These are phyloP conservation scores for Drosophila burlai DNA, from an alignment of 1,140 invertebrate genomes.

Conservation along the genomic window DNA sequence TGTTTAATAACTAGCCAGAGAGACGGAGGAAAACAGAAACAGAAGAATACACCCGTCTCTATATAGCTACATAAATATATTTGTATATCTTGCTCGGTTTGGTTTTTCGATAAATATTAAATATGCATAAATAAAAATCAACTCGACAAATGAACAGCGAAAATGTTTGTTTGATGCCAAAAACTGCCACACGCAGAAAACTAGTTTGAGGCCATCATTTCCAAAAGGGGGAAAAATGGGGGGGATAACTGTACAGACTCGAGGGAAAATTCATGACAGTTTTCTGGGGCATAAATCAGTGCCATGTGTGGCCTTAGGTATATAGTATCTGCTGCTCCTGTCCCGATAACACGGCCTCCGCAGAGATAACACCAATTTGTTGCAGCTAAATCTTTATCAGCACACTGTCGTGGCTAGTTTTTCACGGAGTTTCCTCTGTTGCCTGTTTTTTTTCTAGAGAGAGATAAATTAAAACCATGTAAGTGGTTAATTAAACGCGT, in stretches of 20 bases:
- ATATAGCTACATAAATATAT: constrained; percentile 10
- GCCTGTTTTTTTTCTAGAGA: background rate
- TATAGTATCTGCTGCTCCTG: constrained; percentile 34
- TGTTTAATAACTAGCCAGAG: constrained; percentile 71
- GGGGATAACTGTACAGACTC: constrained; percentile 3
- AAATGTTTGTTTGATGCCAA: constrained; percentile 58
- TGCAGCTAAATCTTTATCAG: constrained; percentile 53
- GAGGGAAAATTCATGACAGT: constrained; percentile 46
- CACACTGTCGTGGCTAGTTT: constrained; percentile 24
- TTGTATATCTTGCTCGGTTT: constrained; percentile 26
- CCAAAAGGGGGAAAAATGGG: background rate
- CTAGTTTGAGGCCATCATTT: constrained; percentile 16
- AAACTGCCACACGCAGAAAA: constrained; percentile 40
- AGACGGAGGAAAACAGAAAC: constrained; percentile 3
- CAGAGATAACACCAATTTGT: constrained; percentile 57
- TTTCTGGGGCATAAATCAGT: constrained; percentile 73
- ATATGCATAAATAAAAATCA: constrained; percentile 79
- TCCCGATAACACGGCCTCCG: constrained; percentile 53
- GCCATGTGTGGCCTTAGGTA: constrained; percentile 62
- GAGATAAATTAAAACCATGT: constrained; percentile 81
- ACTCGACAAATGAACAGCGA: constrained; percentile 56
- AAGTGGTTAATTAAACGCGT: constrained; percentile 82
- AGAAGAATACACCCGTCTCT: background rate
- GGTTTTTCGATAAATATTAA: constrained; percentile 65
- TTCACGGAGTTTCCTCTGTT: constrained; percentile 21